Conservation (phyloP, 2,113 vertebrate genomes). For the Petaurus breviceps region DNA sequence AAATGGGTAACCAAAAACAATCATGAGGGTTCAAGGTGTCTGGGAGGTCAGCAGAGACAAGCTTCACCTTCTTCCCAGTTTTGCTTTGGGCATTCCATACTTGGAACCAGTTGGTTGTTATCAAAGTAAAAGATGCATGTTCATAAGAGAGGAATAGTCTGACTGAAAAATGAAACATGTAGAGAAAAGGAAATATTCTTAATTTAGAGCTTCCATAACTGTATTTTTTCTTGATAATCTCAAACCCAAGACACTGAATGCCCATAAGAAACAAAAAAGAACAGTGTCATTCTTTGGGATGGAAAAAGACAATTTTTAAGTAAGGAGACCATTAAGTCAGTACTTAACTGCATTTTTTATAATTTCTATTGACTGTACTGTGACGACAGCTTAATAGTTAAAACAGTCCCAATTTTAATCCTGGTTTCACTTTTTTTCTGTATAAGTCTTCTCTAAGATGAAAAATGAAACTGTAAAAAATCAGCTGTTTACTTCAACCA, state of each 20-base stretch:
- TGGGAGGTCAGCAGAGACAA: background rate
- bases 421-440: background rate
- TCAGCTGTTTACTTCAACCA: background rate
- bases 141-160: background rate
- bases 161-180: background rate
- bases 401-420: background rate
- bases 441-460: background rate
- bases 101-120: background rate
- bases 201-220: background rate
- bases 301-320: background rate
- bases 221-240: background rate
- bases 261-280: background rate
- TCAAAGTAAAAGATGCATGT: background rate
- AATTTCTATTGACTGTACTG: background rate
- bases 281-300: background rate
- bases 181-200: background rate
- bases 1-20: background rate
- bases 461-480: background rate
- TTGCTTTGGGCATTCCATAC: background rate
- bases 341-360: background rate
- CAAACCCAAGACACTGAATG: background rate
- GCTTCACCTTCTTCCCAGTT: background rate
- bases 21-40: background rate
- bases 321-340: background rate
- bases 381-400: background rate